Evolutionary conservation across 2,797 vertebrate genomes (phyloP).

Genomic region (Hemibagrus guttatus): DNA sequence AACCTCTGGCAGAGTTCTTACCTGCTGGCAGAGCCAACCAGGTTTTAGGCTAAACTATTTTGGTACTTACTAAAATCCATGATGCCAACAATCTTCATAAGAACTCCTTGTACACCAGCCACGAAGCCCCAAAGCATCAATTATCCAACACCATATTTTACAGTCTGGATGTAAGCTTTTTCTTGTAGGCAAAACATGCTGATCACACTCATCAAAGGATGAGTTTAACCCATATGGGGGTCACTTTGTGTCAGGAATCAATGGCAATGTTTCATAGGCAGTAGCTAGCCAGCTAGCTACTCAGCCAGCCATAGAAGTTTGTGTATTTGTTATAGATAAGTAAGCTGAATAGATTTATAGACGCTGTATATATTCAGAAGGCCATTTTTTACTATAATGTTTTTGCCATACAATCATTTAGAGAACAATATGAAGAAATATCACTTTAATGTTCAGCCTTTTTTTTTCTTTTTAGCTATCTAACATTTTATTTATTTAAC

Average conservation of each 20-base stretch:
- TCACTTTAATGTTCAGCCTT: not conserved
- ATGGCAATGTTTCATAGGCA: not conserved
- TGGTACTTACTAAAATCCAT: constrained; percentile 14
- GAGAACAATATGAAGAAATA: not conserved
- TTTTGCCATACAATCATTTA: not conserved
- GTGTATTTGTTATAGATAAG: not conserved
- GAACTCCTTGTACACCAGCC: not conserved
- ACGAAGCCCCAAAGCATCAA: constrained; percentile 22
- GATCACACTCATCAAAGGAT: not conserved
- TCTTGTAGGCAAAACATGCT: constrained; percentile 7
- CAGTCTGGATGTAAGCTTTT: not conserved
- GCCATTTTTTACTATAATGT: not conserved
- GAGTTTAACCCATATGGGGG: not conserved
- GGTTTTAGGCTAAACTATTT: constrained; percentile 16
- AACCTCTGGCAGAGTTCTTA: constrained; percentile 57
- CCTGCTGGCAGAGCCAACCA: constrained; percentile 24
- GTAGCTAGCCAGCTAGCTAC: not conserved
- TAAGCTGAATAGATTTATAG: not conserved
- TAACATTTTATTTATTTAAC: not conserved
- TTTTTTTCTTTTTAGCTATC: too few relatives aligned
- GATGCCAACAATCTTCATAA: not conserved
- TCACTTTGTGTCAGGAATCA: constrained; percentile 6
- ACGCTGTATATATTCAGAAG: not conserved
- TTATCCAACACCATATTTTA: not conserved
- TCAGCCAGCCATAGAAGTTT: not conserved